These are phyloP conservation scores for Chorisops tibialis DNA, from an alignment of 2,888 invertebrate species.

Conservation along the genomic window DNA sequence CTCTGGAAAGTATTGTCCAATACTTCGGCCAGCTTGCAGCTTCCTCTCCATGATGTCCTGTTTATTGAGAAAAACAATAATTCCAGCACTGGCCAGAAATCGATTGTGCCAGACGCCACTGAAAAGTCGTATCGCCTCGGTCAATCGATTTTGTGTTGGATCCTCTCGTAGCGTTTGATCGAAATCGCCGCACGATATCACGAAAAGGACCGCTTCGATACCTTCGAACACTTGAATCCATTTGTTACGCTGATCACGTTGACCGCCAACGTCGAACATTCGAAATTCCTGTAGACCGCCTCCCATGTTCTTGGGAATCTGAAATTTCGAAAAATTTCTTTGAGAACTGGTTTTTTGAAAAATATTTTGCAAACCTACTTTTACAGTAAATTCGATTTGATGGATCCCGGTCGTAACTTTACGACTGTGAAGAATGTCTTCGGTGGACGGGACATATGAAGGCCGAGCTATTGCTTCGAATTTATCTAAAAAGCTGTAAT, in stretches of 20 bases:
- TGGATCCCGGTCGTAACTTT: constrained; percentile 71
- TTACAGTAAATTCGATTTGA: constrained; percentile 70
- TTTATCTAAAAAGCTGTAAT: constrained; percentile 68
- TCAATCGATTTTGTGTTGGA: constrained; percentile 63
- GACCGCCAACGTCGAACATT: constrained; percentile 84
- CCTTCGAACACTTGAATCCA: constrained; percentile 86
- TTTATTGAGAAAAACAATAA: constrained; percentile 80
- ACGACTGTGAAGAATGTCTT: constrained; percentile 74
- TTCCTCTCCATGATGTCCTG: constrained; percentile 73
- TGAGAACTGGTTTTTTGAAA: background rate
- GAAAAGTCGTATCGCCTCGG: constrained; percentile 70
- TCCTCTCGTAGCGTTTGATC: constrained; percentile 75
- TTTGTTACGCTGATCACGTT: constrained; percentile 74
- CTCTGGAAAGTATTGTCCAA: constrained; percentile 66
- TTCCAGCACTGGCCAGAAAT: constrained; percentile 69
- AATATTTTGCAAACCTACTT: constrained; percentile 45
- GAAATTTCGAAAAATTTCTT: background rate
- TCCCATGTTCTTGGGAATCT: constrained; percentile 66
- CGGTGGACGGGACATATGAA: constrained; percentile 68
- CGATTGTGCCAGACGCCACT: constrained; percentile 71
- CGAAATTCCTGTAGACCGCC: constrained; percentile 70
- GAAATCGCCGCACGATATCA: constrained; percentile 77
- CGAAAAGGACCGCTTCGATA: constrained; percentile 75
- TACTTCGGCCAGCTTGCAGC: constrained; percentile 62
- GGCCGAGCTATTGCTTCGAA: constrained; percentile 61